Evolutionary conservation across 2,113 vertebrate species (phyloP).

Genomic region (Apteryx owenii): DNA sequence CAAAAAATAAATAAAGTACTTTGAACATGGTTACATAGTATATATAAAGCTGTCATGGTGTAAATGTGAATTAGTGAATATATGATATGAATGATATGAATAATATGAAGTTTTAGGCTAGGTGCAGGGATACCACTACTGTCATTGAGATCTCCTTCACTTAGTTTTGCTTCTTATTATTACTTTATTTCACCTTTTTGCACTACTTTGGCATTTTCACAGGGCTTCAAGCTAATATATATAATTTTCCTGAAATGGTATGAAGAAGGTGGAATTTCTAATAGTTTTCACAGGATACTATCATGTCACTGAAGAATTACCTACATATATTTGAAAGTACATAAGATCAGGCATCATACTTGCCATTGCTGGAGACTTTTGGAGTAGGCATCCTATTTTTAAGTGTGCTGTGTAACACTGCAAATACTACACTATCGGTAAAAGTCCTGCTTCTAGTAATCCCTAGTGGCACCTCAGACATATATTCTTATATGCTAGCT

Average conservation of each 20-base stretch:
- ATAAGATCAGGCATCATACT: not conserved
- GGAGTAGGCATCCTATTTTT: not conserved
- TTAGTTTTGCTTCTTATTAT: not conserved
- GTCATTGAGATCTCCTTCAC: not conserved
- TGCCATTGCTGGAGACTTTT: not conserved
- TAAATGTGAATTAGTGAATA: not conserved
- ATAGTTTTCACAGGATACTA: not conserved
- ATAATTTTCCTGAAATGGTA: not conserved
- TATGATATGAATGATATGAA: too few species aligned
- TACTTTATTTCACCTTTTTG: not conserved
- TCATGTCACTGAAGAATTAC: not conserved
- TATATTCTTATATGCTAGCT: not conserved
- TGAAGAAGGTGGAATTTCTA: not conserved
- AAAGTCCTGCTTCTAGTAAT: not conserved
- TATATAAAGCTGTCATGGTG: not conserved
- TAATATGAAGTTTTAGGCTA: not conserved
- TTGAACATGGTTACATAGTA: not conserved
- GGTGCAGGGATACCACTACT: not conserved
- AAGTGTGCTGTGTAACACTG: not conserved
- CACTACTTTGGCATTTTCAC: not conserved
- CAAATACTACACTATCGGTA: not conserved
- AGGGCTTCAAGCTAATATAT: not conserved
- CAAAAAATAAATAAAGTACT: not conserved
- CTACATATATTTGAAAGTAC: not conserved
- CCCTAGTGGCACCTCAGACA: not conserved